These are phyloP conservation scores for Carassius auratus DNA, from an alignment of 2,113 vertebrate genomes.

Conservation along the genomic window DNA sequence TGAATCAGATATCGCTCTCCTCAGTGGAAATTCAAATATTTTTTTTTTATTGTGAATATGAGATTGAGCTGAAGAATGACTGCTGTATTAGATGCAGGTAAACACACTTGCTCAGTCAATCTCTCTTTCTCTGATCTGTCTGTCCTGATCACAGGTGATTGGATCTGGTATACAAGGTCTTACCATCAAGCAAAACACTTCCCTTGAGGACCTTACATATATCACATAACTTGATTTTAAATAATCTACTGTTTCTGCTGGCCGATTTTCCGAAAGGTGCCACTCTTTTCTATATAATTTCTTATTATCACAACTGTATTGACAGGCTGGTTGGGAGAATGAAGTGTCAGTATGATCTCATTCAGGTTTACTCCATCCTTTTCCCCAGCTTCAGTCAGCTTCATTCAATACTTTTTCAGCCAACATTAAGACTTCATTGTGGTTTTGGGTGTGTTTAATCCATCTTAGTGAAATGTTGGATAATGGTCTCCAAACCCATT, in stretches of 20 bases:
- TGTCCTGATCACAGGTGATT: too few relatives aligned
- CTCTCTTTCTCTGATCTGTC: too few relatives aligned
- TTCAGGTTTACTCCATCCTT: conserved; percentile 1
- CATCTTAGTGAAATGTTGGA: conserved; percentile 52
- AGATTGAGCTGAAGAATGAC: too few relatives aligned
- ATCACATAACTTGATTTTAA: not conserved
- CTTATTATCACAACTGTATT: not conserved
- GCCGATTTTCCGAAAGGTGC: not conserved
- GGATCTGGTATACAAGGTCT: not conserved
- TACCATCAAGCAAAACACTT: not conserved
- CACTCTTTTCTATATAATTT: not conserved
- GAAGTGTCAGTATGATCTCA: not conserved
- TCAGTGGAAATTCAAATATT: too few relatives aligned
- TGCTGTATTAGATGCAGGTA: too few relatives aligned
- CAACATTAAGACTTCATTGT: conserved; percentile 40
- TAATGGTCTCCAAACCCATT: conserved; percentile 60
- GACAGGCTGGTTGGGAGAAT: conserved; percentile 4
- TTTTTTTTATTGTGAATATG: too few relatives aligned
- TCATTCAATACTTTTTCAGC: conserved; percentile 26
- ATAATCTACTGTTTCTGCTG: not conserved
- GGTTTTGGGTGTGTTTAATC: conserved; percentile 35
- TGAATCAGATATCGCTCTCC: too few relatives aligned
- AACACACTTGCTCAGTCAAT: too few relatives aligned
- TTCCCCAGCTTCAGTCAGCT: not conserved
- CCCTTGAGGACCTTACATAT: not conserved